A percentile compares a stretch with the other conserved stretches of the same genome.
phyloP scores from a whole-genome alignment of 2,888 invertebrate species.

The Neoscelio sp. region DNA sequence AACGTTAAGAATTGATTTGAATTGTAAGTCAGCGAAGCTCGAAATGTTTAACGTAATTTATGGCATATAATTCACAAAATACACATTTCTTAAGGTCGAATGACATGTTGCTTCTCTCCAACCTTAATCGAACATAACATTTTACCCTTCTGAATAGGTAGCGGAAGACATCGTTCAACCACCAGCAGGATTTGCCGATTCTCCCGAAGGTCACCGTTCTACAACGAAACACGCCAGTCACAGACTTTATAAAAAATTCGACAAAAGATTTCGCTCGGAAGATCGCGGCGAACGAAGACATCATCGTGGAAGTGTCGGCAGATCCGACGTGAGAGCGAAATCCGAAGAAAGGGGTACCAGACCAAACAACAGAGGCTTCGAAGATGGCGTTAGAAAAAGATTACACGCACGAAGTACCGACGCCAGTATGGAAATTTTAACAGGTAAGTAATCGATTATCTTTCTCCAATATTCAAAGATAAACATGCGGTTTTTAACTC shows the following conservation, averaged over 20 bases:
- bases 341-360: conserved; percentile 80
- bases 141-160: conserved; percentile 72
- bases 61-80: no score
- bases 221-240: conserved; percentile 80
- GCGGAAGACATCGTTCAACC: conserved; percentile 91
- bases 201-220: conserved; percentile 85
- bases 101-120: no score
- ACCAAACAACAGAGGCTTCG: conserved; percentile 77
- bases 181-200: conserved; percentile 95
- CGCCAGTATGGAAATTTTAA: conserved; percentile 85
- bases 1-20: no score
- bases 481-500: background rate
- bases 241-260: conserved; percentile 89
- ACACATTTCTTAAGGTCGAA: no score
- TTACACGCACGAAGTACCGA: conserved; percentile 87
- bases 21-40: no score
- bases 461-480: conserved; percentile 14
- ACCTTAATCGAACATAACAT: conserved; percentile 2
- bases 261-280: conserved; percentile 91
- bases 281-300: conserved; percentile 88
- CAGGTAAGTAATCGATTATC: no score
- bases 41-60: no score
- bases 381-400: conserved; percentile 76
- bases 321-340: conserved; percentile 91
- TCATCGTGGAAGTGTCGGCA: conserved; percentile 84